Evolutionary conservation across 2,888 invertebrate genomes (phyloP).

Genomic region (Lasioglossum zephyrum): DNA sequence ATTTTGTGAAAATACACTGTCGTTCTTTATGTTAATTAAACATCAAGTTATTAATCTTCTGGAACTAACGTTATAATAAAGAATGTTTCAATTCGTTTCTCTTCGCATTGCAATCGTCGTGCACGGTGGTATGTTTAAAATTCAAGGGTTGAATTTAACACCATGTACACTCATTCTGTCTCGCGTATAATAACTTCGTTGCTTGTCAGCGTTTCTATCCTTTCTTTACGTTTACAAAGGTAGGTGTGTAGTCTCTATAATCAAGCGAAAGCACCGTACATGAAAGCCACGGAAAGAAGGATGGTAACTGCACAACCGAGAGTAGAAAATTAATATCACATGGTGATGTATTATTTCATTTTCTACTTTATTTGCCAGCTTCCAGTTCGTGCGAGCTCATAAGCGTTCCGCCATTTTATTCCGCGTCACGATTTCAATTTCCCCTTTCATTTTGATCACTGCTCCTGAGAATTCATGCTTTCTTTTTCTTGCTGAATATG

Average conservation of each 20-base stretch:
- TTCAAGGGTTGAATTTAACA: background rate
- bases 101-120: background rate
- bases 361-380: conserved; percentile 50
- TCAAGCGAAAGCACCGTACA: conserved; percentile 10
- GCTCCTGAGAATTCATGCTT: background rate
- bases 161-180: background rate
- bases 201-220: background rate
- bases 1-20: too few relatives aligned
- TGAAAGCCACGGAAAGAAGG: conserved; percentile 23
- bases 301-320: conserved; percentile 23
- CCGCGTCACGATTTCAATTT: conserved; percentile 46
- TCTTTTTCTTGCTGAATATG: background rate
- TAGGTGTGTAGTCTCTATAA: conserved; percentile 36
- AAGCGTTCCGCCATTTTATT: conserved; percentile 35
- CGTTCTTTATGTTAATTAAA: too few relatives aligned
- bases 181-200: background rate
- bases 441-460: conserved; percentile 25
- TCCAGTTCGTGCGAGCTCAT: conserved; percentile 25
- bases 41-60: background rate
- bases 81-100: background rate
- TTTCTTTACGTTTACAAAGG: conserved; percentile 8
- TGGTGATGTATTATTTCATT: conserved; percentile 65
- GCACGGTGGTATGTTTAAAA: background rate
- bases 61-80: background rate
- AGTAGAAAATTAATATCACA: conserved; percentile 66